phyloP scores from a whole-genome alignment of 2,113 vertebrate genomes.

The Elephantulus edwardii region DNA sequence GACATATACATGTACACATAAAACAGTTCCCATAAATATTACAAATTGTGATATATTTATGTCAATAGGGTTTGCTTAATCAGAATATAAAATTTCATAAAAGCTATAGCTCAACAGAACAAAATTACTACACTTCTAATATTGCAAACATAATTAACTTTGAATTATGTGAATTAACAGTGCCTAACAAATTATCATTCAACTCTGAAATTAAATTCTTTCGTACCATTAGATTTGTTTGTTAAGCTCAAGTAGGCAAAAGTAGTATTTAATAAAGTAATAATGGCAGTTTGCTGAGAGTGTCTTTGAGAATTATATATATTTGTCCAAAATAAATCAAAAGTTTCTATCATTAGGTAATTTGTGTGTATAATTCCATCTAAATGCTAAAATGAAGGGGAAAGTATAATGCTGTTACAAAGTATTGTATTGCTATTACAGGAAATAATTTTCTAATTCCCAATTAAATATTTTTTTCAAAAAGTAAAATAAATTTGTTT shows the following conservation, averaged over 20 bases:
- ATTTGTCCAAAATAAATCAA: slow-evolving; percentile 83
- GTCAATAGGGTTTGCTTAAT: slow-evolving; percentile 80
- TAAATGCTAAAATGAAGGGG: slow-evolving; percentile 63
- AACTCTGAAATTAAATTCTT: slow-evolving; percentile 90
- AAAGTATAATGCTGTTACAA: slow-evolving; percentile 62
- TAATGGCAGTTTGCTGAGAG: slow-evolving; percentile 81
- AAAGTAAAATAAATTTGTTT: slow-evolving; percentile 3
- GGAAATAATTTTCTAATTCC: slow-evolving; percentile 56
- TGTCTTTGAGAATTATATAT: slow-evolving; percentile 81
- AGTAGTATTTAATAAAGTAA: slow-evolving; percentile 87
- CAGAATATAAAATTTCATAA: slow-evolving; percentile 85
- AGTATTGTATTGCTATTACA: slow-evolving; percentile 53
- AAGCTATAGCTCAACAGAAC: slow-evolving; percentile 84
- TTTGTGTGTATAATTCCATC: slow-evolving; percentile 71
- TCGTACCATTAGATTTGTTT: slow-evolving; percentile 90
- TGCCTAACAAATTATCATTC: slow-evolving; percentile 90
- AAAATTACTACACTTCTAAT: slow-evolving; percentile 86
- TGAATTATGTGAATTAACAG: slow-evolving; percentile 90
- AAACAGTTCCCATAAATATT: slow-evolving; percentile 34
- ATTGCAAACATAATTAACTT: slow-evolving; percentile 89
- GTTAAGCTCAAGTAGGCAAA: slow-evolving; percentile 88
- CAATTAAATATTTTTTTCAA: slow-evolving; percentile 38
- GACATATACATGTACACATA: slow-evolving; percentile 44
- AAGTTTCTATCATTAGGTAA: slow-evolving; percentile 79
- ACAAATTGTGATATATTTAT: slow-evolving; percentile 65